Evolutionary conservation across 2,888 invertebrate species (phyloP), one percentile per base, ranked within the genome.

Genomic region (Clistopyga incitator): DNA sequence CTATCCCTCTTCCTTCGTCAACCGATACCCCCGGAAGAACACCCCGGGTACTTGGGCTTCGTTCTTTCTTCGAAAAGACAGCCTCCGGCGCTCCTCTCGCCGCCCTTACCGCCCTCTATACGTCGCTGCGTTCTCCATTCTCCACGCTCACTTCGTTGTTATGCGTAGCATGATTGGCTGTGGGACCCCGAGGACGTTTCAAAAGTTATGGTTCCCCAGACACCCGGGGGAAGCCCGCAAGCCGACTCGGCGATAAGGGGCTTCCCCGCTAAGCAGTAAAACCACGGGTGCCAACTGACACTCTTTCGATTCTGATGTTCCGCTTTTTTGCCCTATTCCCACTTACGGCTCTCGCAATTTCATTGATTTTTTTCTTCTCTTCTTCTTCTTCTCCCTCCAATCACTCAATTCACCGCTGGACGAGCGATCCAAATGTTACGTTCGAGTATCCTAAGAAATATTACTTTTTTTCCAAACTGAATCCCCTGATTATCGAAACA

Each of bases 81-180:
- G 45, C 72, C 45, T 65, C 61, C 6, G n/a, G 13, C 45, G 13
- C 25, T 74, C 45, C 29, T 13, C 47, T 50, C 42, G 13, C 74
- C 18, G 52, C 75, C 38, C 34, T 29, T 54, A 45, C 29, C n/a
- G 6, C 70, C 20, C 52, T 38, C 6, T 34, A 34, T 38, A n/a
- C 38, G n/a, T n/a, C n/a, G 38, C 38, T 38, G 38, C 64, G 64
- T 64, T 38, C 10, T 56, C 56, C 15, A 13, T n/a, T n/a, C 50
- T 18, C 23, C 1, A 38, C 20, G 61, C 74, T 70, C 75, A 68
- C 78, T 81, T 82, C 81, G 85, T 88, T 87, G 84, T 85, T 88
- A 88, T 84, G 86, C 87, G 71, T 67, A 80, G 84, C 86, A 85
- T 78, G 86, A 87, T 84, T 84, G 86, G 81, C 72, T 72, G 81